Percentiles rank a stretch among this genome's conserved stretches.
Conservation (phyloP, 2,113 vertebrate genomes). For the Stictonetta naevosa region DNA sequence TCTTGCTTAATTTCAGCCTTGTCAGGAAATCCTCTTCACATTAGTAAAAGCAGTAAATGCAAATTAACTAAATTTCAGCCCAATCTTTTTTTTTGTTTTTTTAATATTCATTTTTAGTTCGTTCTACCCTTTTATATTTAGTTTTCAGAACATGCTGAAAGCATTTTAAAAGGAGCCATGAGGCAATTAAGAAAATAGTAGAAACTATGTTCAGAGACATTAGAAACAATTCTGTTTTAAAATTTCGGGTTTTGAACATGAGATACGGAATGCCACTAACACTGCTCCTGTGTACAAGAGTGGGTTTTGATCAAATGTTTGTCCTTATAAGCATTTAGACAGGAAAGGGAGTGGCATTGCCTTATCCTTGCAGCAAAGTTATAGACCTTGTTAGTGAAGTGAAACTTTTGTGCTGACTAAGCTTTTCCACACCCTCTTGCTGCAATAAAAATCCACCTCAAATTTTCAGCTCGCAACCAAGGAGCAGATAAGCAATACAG, state of each 20-base stretch:
- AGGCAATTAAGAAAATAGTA: not conserved
- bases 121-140: not conserved
- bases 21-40: slow-evolving; percentile 32
- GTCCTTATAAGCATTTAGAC: not conserved
- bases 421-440: slow-evolving; percentile 38
- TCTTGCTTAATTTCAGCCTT: not conserved
- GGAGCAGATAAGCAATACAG: not conserved
- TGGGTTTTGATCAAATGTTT: slow-evolving; percentile 25
- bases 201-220: not conserved
- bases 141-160: not conserved
- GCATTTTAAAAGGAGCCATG: not conserved
- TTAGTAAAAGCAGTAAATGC: not conserved
- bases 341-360: slow-evolving; percentile 20
- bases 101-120: slow-evolving; percentile 4
- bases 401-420: slow-evolving; percentile 40
- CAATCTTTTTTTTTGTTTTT: not conserved
- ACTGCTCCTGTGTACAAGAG: not conserved
- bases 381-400: slow-evolving; percentile 18
- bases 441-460: slow-evolving; percentile 25
- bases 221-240: not conserved
- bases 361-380: slow-evolving; percentile 26
- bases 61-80: not conserved
- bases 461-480: not conserved
- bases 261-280: not conserved
- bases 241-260: not conserved